Evolutionary conservation across 2,888 invertebrate species (phyloP).

Genomic region (Amphimallon solstitiale): DNA sequence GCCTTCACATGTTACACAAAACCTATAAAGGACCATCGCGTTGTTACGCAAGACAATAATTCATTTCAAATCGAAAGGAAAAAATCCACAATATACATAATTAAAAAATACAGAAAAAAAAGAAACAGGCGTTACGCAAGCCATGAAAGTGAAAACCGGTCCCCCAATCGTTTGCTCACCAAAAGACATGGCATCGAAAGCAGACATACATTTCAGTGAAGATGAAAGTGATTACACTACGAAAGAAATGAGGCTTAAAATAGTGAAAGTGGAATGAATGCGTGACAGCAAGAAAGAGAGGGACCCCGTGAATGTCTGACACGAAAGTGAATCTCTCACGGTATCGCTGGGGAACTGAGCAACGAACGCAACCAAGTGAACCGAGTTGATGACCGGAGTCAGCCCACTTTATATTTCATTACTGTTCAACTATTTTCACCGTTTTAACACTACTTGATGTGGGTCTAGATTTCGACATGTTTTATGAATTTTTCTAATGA

Average conservation of each 20-base stretch:
- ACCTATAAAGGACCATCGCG: too few species aligned
- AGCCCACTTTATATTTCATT: too few species aligned
- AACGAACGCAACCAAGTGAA: neutral
- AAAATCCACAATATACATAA: neutral
- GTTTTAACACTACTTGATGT: too few species aligned
- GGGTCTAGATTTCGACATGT: too few species aligned
- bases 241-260: constrained; percentile 38
- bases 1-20: too few species aligned
- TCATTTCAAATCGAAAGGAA: neutral
- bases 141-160: constrained; percentile 2
- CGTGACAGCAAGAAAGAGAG: constrained; percentile 6
- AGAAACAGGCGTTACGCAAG: constrained; percentile 17
- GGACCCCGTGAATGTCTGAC: constrained; percentile 8
- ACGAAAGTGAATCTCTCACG: constrained; percentile 33
- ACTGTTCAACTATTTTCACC: too few species aligned
- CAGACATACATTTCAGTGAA: constrained; percentile 35
- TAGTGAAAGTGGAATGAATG: constrained; percentile 38
- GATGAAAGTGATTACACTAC: constrained; percentile 37
- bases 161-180: neutral
- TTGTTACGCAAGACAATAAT: too few species aligned
- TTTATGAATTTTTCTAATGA: too few species aligned
- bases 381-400: too few species aligned
- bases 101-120: neutral
- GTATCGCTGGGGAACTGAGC: constrained; percentile 1
- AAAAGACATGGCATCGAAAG: constrained; percentile 33